phyloP scores from a whole-genome alignment of 2,797 vertebrate genomes.

The Urocyon cinereoargenteus region DNA sequence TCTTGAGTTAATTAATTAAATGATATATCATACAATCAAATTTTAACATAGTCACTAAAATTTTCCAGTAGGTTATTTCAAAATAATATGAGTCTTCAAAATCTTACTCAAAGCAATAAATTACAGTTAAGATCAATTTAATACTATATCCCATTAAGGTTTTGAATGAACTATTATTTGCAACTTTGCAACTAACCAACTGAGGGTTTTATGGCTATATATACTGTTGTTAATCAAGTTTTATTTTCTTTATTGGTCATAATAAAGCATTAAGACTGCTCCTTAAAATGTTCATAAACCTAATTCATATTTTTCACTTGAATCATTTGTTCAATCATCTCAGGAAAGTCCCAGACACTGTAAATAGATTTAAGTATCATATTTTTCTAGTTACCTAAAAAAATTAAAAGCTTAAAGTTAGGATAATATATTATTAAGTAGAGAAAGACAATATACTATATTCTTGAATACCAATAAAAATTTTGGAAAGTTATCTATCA shows the following conservation, averaged over 20 bases:
- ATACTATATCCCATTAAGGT: conserved; percentile 72
- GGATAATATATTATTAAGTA: not conserved
- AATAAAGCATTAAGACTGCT: conserved; percentile 66
- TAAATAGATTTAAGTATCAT: not conserved
- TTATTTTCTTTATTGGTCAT: conserved; percentile 80
- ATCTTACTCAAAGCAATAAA: conserved; percentile 61
- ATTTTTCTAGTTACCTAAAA: conserved; percentile 3
- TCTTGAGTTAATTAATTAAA: conserved; percentile 66
- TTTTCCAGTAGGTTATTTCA: conserved; percentile 67
- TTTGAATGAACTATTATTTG: conserved; percentile 84
- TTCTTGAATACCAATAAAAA: not conserved
- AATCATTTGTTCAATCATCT: conserved; percentile 53
- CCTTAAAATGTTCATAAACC: conserved; percentile 47
- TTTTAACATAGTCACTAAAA: conserved; percentile 70
- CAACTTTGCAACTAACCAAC: conserved; percentile 74
- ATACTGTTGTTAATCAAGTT: conserved; percentile 81
- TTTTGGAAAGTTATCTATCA: not conserved
- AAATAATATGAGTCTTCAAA: conserved; percentile 49
- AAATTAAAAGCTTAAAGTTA: not conserved
- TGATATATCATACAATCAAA: conserved; percentile 53
- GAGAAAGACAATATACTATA: not conserved
- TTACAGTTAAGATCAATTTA: conserved; percentile 79
- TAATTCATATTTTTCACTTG: conserved; percentile 49
- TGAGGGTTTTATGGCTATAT: conserved; percentile 80
- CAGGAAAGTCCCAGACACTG: not conserved